Evolutionary conservation across 2,113 vertebrate genomes (phyloP), one percentile per base, ranked within the genome.

Genomic region (Sinocyclocheilus anophthalmus): DNA sequence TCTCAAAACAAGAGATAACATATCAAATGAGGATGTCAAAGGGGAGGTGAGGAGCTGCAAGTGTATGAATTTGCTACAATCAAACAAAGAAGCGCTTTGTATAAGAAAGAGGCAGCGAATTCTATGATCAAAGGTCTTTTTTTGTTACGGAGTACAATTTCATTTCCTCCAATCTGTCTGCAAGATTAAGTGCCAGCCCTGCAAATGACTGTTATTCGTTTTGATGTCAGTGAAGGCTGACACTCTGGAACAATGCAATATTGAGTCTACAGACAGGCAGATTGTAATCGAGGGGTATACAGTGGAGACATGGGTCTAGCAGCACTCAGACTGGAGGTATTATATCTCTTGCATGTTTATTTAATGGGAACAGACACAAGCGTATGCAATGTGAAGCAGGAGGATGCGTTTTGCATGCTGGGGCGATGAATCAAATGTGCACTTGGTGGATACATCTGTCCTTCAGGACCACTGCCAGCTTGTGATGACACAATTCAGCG

Each of bases 131-230:
- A 88, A 91, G 82, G 77, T 84, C 88, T 85, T 76, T 57, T 75
- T 87, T 87, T 88, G 90, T 91, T 88, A 89, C 69, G 65, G 79
- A 90, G 86, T 84, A 88, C 84, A 90, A 86, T 90, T 91, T 84
- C 76, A 92, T 91, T 90, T 90, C 88, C 89, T 89, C 76, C 88
- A 87, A 90, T 89, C 75, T 90, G 88, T 90, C 90, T 87, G n/a
- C 63, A 75, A 88, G 89, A 90, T 88, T 84, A 89, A 90, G 86
- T 87, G 88, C 48, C 78, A 84, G 82, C 85, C 79, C 33, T 76
- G 84, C 85, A 90, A 91, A 89, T 90, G 85, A 89, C 82, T 85
- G 76, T 76, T 53, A 11, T 91, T 90, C 53, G 87, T 89, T 88
- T 84, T 86, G 77, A 88, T 85, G 80, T 90, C 83, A 89, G 81